Evolutionary conservation across 2,113 vertebrate species (phyloP), one percentile per base, ranked within the genome.

Genomic region (Perccottus glenii): DNA sequence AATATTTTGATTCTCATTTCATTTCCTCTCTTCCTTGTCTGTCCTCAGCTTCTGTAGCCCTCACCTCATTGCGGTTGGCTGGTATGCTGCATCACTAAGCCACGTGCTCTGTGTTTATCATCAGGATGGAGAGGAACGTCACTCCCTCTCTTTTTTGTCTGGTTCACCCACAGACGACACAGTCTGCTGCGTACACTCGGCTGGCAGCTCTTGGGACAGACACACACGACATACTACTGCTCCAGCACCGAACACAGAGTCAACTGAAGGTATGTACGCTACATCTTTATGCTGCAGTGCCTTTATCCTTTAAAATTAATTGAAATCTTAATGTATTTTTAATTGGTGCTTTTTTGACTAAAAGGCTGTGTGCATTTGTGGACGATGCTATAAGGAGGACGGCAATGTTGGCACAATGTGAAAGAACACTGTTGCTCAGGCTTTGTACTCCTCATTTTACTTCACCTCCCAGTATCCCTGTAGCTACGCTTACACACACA

Each of bases 81-180:
- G 46, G 45, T 60, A 63, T 85, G 80, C 85, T 89, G 90, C 91
- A 91, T 91, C 90, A 91, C 45, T 71, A 85, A 53, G 87, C 90
- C 93, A 92, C 91, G 87, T 92, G 92, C 78, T 92, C 79, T 88
- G 75, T 93, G 92, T 94, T 93, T 93, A 92, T 93, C 84, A 87
- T 83, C 84, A 77, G 75, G 69, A 73, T 67, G 81, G 79, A 80
- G 87, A 69, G 81, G 73, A 52, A 16, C 38, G 64, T 63, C 49
- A 50, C 67, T 60, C 64, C 57, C 46, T 47, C 62, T 40, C 61
- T 55, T 46, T 62, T 84, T 70, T 9, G 36, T 63, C 77, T 70
- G 45, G 51, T 38, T 59, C 73, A 60, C 60, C 62, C 70, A 71
- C 67, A 62, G 45, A 73, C 40, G 38, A 5, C 38, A 27, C 19